Evolutionary conservation across 1,140 invertebrate species (phyloP).

Genomic region (Chelonus insularis): DNA sequence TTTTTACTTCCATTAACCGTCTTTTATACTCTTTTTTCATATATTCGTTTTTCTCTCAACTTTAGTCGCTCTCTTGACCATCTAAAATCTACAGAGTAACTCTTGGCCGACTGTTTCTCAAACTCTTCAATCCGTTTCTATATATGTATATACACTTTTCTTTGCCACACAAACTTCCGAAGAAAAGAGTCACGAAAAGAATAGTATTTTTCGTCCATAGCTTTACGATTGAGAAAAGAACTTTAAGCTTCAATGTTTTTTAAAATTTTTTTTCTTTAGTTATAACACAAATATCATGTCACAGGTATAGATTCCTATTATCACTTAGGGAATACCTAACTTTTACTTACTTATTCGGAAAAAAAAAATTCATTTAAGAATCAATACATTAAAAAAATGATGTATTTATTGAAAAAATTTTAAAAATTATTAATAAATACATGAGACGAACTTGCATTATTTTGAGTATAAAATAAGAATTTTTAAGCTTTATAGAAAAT

Average conservation of each 20-base stretch:
- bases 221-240: slow-evolving; percentile 7
- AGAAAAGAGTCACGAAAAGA: background rate
- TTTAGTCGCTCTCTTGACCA: background rate
- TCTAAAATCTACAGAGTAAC: background rate
- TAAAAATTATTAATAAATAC: no score
- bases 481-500: background rate
- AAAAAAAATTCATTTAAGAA: no score
- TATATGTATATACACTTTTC: no score
- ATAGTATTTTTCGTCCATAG: background rate
- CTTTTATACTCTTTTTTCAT: background rate
- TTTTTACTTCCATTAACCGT: background rate
- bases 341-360: no score
- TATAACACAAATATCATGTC: no score
- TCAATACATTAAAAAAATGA: no score
- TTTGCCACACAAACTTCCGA: background rate
- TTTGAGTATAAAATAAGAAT: no score
- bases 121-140: slow-evolving; percentile 5
- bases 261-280: no score
- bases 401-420: no score
- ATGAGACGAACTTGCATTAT: background rate
- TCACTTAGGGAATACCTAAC: no score
- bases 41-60: background rate
- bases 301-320: no score
- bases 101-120: slow-evolving; percentile 11
- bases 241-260: background rate